A percentile compares a stretch with the other conserved stretches of the same genome.
phyloP scores from a whole-genome alignment of 2,113 vertebrate genomes.

The Narcine bancroftii region DNA sequence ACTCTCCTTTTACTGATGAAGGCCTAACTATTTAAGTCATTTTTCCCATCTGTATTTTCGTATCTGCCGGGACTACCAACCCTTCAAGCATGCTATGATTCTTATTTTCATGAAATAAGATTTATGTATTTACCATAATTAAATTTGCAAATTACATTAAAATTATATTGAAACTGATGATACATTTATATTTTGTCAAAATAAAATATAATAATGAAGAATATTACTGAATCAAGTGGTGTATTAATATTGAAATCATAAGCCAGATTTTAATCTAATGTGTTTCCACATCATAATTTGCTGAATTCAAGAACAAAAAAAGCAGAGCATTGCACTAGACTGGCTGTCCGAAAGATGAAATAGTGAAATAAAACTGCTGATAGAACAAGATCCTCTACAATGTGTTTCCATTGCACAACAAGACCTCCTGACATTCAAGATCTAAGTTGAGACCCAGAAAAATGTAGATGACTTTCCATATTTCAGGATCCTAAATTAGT shows the following conservation, averaged over 20 bases:
- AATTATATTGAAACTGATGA: neutral
- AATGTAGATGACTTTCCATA: too few relatives aligned
- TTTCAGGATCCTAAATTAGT: too few relatives aligned
- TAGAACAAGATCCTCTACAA: too few relatives aligned
- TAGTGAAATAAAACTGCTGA: too few relatives aligned
- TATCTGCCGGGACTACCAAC: neutral
- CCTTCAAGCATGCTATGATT: neutral
- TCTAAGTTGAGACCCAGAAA: too few relatives aligned
- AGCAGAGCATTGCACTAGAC: neutral
- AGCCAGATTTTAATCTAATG: neutral
- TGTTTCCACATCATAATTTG: neutral
- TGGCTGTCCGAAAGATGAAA: neutral
- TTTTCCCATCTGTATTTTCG: neutral
- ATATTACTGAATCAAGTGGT: neutral
- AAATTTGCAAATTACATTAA: too few relatives aligned
- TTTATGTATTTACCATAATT: neutral
- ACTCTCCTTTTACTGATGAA: neutral
- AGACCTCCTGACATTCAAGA: too few relatives aligned
- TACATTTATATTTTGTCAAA: neutral
- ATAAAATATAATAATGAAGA: neutral
- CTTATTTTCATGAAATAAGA: neutral
- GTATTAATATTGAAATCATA: neutral
- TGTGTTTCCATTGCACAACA: too few relatives aligned
- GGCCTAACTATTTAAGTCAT: neutral
- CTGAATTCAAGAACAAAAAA: neutral